These are phyloP conservation scores for Ispidina picta DNA, from an alignment of 2,797 vertebrate genomes.

Conservation along the genomic window DNA sequence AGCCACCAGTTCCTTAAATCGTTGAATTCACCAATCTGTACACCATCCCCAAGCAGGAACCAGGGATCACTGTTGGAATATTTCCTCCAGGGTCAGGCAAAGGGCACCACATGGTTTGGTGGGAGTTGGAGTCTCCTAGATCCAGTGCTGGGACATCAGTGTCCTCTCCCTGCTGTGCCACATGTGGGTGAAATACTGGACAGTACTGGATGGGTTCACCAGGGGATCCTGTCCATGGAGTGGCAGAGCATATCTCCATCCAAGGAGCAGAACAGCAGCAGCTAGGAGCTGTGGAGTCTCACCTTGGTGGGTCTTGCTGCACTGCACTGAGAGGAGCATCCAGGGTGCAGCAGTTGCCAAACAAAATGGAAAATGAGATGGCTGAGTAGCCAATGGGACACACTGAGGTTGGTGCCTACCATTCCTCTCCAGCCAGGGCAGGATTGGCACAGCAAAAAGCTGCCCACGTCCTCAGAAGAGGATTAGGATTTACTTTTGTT, in stretches of 20 bases:
- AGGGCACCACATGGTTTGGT: rapidly evolving
- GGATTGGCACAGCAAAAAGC: not conserved
- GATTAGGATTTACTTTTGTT: conserved; percentile 3
- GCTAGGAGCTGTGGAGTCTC: not conserved
- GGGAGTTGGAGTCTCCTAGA: not conserved
- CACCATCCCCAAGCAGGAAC: not conserved
- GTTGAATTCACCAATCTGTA: not conserved
- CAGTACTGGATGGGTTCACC: not conserved
- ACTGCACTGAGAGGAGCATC: rapidly evolving
- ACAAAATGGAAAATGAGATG: not conserved
- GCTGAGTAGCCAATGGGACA: not conserved
- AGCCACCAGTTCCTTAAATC: rapidly evolving
- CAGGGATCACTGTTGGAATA: not conserved
- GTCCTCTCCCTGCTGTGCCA: not conserved
- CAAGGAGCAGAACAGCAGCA: not conserved
- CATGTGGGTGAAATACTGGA: not conserved
- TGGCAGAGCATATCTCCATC: not conserved
- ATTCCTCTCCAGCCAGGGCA: not conserved
- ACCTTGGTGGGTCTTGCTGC: not conserved
- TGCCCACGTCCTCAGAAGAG: not conserved
- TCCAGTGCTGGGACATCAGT: not conserved
- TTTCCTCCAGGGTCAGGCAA: not conserved
- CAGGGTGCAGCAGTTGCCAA: not conserved
- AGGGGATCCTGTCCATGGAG: not conserved
- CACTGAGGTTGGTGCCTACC: not conserved